Base-by-base conservation (phyloP, 2,113 vertebrate genomes). In the Corvus cornix region DNA sequence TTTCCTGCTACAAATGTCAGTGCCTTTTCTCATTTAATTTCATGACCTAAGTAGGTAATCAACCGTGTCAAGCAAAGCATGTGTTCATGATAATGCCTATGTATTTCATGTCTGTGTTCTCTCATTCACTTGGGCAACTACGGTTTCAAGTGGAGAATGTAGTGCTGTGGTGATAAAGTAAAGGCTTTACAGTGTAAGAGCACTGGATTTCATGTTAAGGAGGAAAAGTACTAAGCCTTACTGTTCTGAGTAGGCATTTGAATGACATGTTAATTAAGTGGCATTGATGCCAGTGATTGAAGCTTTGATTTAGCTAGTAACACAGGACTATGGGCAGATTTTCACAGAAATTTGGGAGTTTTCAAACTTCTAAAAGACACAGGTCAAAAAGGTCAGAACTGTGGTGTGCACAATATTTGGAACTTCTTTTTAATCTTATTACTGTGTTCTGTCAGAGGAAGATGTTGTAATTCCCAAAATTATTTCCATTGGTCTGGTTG, bases 221-320 rank as follows among this genome's bases (percentile, higher is more conserved):
- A 97, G 96, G 94, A 96, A 97, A 97, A 97, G 96, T 95, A 95
- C 92, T 96, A 97, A 97, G 96, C 95, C 96, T 97, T 96, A 90
- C 95, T 97, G 96, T 97, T 97, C 96, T 96, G 96, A 98, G 96
- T 86, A 97, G 95, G 94, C 98, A 97, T 98, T 97, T 98, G 97
- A 98, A 97, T 97, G 94, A 97, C 96, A 97, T 97, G 96, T 97
- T 98, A 98, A 98, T 98, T 98, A 98, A 98, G 96, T 97, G 98
- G 91, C 93, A 96, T 94, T 92, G 97, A 87, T 98, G 97, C 96
- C 96, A 97, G 82, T 3, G n/a, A 67, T n/a, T 96, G 89, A 95
- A 93, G 92, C 96, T 97, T 97, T 97, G 90, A 96, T 98, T 98
- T 97, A 94, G 82, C 90, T 92, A 91, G 95, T 97, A 97, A 95